Evolutionary conservation across 2,888 invertebrate genomes (phyloP).

Genomic region (Sicus ferrugineus): DNA sequence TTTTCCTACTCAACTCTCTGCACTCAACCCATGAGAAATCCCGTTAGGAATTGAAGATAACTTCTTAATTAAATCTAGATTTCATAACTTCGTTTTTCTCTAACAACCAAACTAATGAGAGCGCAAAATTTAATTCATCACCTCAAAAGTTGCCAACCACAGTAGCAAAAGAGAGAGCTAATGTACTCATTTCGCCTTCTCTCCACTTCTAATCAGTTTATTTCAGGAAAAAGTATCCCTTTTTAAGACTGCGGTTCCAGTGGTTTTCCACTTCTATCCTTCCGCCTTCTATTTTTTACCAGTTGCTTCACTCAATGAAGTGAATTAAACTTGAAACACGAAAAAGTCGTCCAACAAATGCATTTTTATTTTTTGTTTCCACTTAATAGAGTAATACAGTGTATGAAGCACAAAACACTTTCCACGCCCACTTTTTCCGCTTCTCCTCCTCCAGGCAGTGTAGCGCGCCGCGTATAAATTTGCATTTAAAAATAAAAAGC

Average conservation of each 20-base stretch:
- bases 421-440: conserved; percentile 13
- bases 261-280: conserved; percentile 21
- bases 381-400: no score
- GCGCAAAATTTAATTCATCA: neutral
- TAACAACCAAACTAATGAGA: neutral
- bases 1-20: no score
- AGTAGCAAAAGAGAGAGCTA: neutral
- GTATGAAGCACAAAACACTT: neutral
- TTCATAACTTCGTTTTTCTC: neutral
- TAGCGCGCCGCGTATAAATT: conserved; percentile 5
- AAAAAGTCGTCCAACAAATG: conserved; percentile 50
- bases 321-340: conserved; percentile 52
- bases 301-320: conserved; percentile 45
- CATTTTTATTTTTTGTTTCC: conserved; percentile 54
- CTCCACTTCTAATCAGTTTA: conserved; percentile 1
- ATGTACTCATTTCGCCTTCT: conserved; percentile 16
- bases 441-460: neutral
- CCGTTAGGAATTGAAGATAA: no score
- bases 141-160: neutral
- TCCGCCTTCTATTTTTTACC: neutral
- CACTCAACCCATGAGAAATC: no score
- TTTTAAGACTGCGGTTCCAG: conserved; percentile 19
- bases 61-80: neutral
- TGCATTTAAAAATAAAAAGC: neutral
- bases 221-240: neutral